Evolutionary conservation across 2,113 vertebrate species (phyloP), one percentile per base, ranked within the genome.

Genomic region (Ptychochromis oligacanthus): DNA sequence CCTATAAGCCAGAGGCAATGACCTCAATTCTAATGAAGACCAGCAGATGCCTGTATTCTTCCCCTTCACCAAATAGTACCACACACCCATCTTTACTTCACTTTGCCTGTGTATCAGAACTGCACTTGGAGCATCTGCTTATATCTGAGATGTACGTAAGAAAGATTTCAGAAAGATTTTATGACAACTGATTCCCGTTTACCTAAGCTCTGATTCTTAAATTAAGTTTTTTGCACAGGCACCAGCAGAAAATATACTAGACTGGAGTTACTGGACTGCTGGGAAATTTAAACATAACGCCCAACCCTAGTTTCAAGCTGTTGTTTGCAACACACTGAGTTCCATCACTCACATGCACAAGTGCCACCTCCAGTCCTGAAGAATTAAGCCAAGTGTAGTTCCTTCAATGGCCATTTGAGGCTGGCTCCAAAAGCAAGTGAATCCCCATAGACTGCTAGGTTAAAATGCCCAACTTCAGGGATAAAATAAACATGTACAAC

Each of bases 1-100:
- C 87, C 58, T 52, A 2, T 26, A 49, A 76, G 79, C 83, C 81
- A 82, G 55, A 77, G 70, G 56, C 60, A 26, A 76, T 83, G 64
- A 88, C 74, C 84, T 86, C 77, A 87, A 64, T 72, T 72, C 52
- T 88, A 84, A 85, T 87, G 86, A 85, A 72, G 83, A 82, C 79
- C 83, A 86, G 85, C 26, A 6, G 85, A 57, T 72, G 67, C 67
- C 67, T 72, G 67, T 72, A 52, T 72, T 84, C 75, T 52, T 75
- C 61, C 81, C 81, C 54, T 52, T 81, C 5, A 65, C 40, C 54
- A 74, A 84, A 80, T 87, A 54, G 54, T 82, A 49, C 61, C 83
- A 58, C 75, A 79, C 67, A 72, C 46, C 80, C 80, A 46, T 74
- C 26, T 34, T 52, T 62, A 22, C 26, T 70, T 83, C 49, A 64